Base-by-base conservation (phyloP, 1,140 invertebrate species). In the Homalodisca vitripennis region DNA sequence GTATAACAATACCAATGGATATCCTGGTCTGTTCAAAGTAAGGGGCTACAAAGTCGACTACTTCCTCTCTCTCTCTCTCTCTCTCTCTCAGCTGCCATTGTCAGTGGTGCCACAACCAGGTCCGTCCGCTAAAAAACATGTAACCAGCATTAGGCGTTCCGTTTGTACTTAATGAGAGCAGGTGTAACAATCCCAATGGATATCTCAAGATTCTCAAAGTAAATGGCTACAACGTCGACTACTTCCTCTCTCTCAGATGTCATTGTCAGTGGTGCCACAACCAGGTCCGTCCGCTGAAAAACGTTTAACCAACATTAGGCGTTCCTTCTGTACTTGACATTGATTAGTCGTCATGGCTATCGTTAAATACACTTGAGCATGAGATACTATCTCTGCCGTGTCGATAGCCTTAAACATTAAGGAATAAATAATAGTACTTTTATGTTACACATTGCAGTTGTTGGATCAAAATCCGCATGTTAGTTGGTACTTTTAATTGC, bases 171-270 rank as follows among this genome's bases (percentile, higher is more conserved):
- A n/a, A n/a, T n/a, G n/a, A n/a, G n/a, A n/a, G n/a, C n/a, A n/a
- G n/a, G n/a, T n/a, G n/a, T n/a, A n/a, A n/a, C n/a, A n/a, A n/a
- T n/a, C n/a, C n/a, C n/a, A 68, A 94, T 94, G 0, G 91, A 85
- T 69, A 96, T 92, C 55, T 92, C 93, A 0, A 92, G 90, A 78
- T 94, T 91, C 75, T 95, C 94, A 75, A 92, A 95, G 78, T 95
- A 96, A 0, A 93, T 94, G 0, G 93, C 89, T 3, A 95, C 88
- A 76, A 95, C 97, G 79, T 97, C 95, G 6, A 98, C 89, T 0
- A 95, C 92, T 84, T 97, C 93, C 78, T 97, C 94, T 65, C 93
- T 85, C 74, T 95, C 92, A 6, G 94, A 94, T 13, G 95, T 97
- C 90, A 97, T 97, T 12, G 93, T 94, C 1, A 97, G 79, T 0